A percentile compares a stretch with the other conserved stretches of the same genome.
phyloP scores from a whole-genome alignment of 2,797 vertebrate genomes.

The Falco novaeseelandiae region DNA sequence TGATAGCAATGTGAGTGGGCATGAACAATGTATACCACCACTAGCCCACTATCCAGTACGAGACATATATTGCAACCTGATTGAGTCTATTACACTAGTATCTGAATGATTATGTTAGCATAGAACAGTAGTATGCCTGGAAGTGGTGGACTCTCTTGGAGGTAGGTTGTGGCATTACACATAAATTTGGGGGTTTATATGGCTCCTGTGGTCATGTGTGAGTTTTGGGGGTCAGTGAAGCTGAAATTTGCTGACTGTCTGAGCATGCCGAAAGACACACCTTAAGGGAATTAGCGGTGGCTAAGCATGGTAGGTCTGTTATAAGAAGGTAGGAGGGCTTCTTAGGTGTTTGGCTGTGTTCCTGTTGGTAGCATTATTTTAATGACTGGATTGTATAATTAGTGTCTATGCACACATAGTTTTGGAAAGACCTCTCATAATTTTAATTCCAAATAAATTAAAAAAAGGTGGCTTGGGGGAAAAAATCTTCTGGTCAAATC shows the following conservation, averaged over 20 bases:
- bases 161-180: background rate
- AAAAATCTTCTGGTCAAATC: background rate
- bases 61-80: background rate
- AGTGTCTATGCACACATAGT: background rate
- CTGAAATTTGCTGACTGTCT: background rate
- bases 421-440: background rate
- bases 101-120: background rate
- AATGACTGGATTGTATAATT: constrained; percentile 5
- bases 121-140: background rate
- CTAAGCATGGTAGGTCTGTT: background rate
- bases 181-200: accelerated
- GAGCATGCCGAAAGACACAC: accelerated
- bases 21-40: accelerated
- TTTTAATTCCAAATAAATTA: constrained; percentile 38
- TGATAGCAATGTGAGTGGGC: background rate
- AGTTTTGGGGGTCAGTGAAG: background rate
- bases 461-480: background rate
- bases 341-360: background rate
- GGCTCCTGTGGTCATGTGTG: background rate
- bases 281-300: background rate
- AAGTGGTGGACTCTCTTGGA: background rate
- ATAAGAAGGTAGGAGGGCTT: background rate
- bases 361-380: background rate
- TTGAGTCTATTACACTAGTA: background rate
- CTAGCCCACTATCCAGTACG: background rate